phyloP scores from a whole-genome alignment of 2,888 invertebrate species.

The Cephus sareptanus region DNA sequence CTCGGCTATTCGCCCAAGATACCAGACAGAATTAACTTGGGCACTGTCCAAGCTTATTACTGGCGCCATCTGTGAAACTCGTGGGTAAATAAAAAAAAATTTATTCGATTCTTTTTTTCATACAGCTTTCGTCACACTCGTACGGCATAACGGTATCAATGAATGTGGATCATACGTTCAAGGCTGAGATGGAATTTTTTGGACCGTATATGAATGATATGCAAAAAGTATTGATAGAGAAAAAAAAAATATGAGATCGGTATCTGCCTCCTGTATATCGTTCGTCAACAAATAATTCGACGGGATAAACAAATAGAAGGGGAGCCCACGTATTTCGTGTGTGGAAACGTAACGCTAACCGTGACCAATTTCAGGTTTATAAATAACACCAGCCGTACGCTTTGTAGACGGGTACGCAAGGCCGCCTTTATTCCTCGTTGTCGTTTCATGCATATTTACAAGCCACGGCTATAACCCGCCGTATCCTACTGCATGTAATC shows the following conservation, averaged over 20 bases:
- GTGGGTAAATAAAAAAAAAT: constrained; percentile 17
- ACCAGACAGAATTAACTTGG: not conserved
- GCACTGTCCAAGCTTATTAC: not conserved
- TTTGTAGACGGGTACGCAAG: not conserved
- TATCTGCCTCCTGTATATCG: not conserved
- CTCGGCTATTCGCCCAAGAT: not conserved
- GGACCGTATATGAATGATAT: not conserved
- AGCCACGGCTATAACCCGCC: not conserved
- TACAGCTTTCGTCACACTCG: not conserved
- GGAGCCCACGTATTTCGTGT: not conserved
- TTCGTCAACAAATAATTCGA: not conserved
- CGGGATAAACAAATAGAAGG: not conserved
- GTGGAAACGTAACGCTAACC: not conserved
- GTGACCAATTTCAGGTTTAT: not conserved
- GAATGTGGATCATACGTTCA: constrained; percentile 21
- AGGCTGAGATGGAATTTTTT: not conserved
- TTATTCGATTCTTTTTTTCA: constrained; percentile 7
- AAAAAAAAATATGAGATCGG: not conserved
- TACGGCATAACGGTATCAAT: constrained; percentile 7
- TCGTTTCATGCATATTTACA: not conserved
- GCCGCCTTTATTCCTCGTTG: constrained; percentile 10
- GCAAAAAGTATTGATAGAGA: not conserved
- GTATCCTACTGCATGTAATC: not conserved
- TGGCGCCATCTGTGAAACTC: not conserved
- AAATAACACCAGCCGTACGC: not conserved